Percentiles rank a stretch among this genome's conserved stretches.
Evolutionary conservation across 1,140 invertebrate genomes (phyloP).

Genomic region (Drosophila azteca): DNA sequence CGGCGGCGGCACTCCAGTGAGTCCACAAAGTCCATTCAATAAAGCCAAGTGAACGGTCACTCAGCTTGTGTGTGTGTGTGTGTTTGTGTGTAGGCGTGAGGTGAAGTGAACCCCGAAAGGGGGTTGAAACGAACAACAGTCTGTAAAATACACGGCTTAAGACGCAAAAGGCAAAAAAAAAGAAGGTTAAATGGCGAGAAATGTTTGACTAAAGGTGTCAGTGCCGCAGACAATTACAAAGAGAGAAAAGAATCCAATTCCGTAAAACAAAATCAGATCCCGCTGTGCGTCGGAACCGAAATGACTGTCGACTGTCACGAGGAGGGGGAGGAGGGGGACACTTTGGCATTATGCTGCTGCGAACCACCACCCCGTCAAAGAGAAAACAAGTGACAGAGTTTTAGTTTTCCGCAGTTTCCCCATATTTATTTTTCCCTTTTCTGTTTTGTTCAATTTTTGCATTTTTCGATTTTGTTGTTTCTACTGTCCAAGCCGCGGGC

Average conservation of each 20-base stretch:
- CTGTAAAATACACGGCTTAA: constrained; percentile 1
- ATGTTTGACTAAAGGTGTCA: constrained; percentile 41
- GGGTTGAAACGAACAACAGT: constrained; percentile 32
- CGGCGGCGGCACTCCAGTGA: background rate
- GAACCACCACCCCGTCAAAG: constrained; percentile 22
- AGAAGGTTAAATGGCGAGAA: constrained; percentile 20
- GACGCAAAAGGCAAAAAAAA: constrained; percentile 2
- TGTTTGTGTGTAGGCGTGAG: no score
- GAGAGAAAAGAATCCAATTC: constrained; percentile 9
- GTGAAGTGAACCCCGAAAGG: constrained; percentile 5
- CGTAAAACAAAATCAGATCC: constrained; percentile 32
- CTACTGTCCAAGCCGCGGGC: constrained; percentile 59
- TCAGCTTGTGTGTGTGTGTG: no score
- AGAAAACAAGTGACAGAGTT: constrained; percentile 64
- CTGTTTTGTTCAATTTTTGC: constrained; percentile 25
- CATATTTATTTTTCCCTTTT: constrained; percentile 12
- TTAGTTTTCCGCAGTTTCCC: constrained; percentile 56
- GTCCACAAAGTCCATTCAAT: no score
- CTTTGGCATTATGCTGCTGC: constrained; percentile 4
- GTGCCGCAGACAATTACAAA: constrained; percentile 25
- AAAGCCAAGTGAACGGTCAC: no score
- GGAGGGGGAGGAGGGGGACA: constrained; percentile 4
- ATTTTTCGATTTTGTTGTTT: constrained; percentile 20
- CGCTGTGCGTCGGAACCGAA: background rate
- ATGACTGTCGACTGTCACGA: background rate